A percentile compares a stretch with the other conserved stretches of the same genome.
Evolutionary conservation across 2,113 vertebrate species (phyloP).

Genomic region (Anoplopoma fimbria): DNA sequence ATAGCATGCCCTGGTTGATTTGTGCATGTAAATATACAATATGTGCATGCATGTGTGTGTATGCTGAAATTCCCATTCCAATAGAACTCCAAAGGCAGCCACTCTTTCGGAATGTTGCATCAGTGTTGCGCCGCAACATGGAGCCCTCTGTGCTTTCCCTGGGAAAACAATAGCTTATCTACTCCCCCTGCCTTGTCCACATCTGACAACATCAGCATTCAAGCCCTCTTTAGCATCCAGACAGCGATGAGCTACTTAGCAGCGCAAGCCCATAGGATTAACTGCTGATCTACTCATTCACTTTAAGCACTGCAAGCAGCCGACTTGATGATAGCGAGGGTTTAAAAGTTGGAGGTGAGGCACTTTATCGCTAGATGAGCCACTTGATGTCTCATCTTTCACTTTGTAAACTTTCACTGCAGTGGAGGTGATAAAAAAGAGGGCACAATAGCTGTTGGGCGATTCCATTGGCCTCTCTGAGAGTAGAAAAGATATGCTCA

Average conservation of each 20-base stretch:
- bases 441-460: conserved; percentile 29
- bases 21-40: conserved; percentile 44
- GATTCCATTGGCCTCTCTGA: conserved; percentile 56
- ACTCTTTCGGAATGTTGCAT: conserved; percentile 75
- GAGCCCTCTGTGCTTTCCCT: conserved; percentile 69
- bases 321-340: conserved; percentile 70
- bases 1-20: conserved; percentile 25
- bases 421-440: conserved; percentile 52
- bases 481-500: conserved; percentile 53
- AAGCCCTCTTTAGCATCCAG: conserved; percentile 75
- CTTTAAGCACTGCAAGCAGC: conserved; percentile 77
- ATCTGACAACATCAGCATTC: conserved; percentile 81
- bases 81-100: conserved; percentile 57
- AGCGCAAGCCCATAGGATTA: conserved; percentile 78
- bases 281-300: conserved; percentile 81
- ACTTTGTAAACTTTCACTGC: conserved; percentile 76
- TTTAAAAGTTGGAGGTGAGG: conserved; percentile 80
- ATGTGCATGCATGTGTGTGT: conserved; percentile 1
- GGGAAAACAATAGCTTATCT: conserved; percentile 82
- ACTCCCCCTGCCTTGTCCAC: conserved; percentile 59
- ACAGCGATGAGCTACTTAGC: conserved; percentile 79
- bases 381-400: conserved; percentile 73
- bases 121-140: conserved; percentile 68
- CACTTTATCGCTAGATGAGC: conserved; percentile 74
- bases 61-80: conserved; percentile 55